phyloP scores from a whole-genome alignment of 2,888 invertebrate genomes.

The Drosophila fungiperda region DNA sequence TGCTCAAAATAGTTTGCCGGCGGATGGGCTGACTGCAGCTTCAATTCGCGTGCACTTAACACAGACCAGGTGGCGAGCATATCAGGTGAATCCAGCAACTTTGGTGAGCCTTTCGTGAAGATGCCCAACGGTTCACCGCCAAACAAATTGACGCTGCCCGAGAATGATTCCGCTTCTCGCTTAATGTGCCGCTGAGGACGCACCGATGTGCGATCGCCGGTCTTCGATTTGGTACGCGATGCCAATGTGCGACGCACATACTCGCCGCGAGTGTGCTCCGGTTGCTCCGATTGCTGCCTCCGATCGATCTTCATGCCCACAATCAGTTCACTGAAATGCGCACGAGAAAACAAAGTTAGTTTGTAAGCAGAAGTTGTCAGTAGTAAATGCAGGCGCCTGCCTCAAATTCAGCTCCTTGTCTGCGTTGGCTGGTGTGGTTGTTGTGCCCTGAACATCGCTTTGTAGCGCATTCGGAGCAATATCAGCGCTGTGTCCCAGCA shows the following conservation, averaged over 20 bases:
- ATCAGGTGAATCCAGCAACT: conserved; percentile 70
- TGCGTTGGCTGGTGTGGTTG: conserved; percentile 2
- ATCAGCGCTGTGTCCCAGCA: conserved; percentile 85
- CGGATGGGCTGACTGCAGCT: conserved; percentile 89
- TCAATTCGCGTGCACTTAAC: conserved; percentile 89
- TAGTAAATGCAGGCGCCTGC: conserved; percentile 37
- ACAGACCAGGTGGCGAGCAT: conserved; percentile 89
- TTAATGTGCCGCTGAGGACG: conserved; percentile 57
- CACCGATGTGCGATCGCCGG: conserved; percentile 35
- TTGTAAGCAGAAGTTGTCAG: not conserved
- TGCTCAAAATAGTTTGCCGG: conserved; percentile 96
- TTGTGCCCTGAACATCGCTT: conserved; percentile 6
- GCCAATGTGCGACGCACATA: conserved; percentile 84
- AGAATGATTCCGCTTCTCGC: conserved; percentile 74
- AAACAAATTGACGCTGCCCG: conserved; percentile 88
- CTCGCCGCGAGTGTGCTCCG: conserved; percentile 79
- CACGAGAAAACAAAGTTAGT: not conserved
- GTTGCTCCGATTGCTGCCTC: conserved; percentile 61
- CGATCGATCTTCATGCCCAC: conserved; percentile 92
- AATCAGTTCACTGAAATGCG: conserved; percentile 88
- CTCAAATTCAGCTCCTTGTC: conserved; percentile 75
- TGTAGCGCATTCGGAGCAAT: conserved; percentile 4
- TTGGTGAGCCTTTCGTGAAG: conserved; percentile 84
- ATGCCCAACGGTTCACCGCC: conserved; percentile 88
- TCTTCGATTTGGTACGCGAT: conserved; percentile 43